Evolutionary conservation across 2,888 invertebrate genomes (phyloP), one percentile per base, ranked within the genome.

Genomic region (Phengaris arion): DNA sequence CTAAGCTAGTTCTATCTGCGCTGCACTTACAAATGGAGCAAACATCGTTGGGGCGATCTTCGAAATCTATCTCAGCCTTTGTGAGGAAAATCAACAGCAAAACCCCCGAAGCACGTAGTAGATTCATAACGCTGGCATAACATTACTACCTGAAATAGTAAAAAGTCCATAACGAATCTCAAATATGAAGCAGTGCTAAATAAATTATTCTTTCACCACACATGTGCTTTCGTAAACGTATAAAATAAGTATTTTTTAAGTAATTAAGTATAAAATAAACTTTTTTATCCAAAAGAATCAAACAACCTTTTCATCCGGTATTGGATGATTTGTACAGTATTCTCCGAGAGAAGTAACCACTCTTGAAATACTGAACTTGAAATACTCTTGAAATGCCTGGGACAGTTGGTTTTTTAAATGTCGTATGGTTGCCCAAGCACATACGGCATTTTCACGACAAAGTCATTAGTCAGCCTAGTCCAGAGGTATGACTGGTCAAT

Each of bases 141-240:
- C 92, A 92, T 92, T 84, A 87, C 91, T 88, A 81, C 84, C 92
- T 92, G 89, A 55, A 90, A 91, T 74, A 45, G 52, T n/a, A 46
- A 74, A 13, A 45, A 35, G 8, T 6, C 35, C 35, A 12, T 64
- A 64, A 13, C 7, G 9, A 10, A 22, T 5, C 13, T 6, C 6
- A 64, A 22, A 22, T 22, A 22, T 22, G 22, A 22, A 35, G 10
- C 12, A 35, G 12, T 22, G 6, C 64, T 45, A 2, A 64, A 64
- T 6, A 64, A 64, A 64, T 45, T 13, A 10, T 6, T 64, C 6
- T 35, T 64, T 5, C 12, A 35, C 22, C 15, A 22, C 59, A 22
- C 59, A 15, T 64, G 45, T 12, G 6, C 6, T 35, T 64, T 10
- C 12, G 2, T 22, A 9, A 15, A 9, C 5, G 22, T 59, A n/a